A percentile compares a stretch with the other conserved stretches of the same genome.
These are phyloP conservation scores for Conus betulinus DNA, from an alignment of 1,140 invertebrate species.

Conservation along the genomic window DNA sequence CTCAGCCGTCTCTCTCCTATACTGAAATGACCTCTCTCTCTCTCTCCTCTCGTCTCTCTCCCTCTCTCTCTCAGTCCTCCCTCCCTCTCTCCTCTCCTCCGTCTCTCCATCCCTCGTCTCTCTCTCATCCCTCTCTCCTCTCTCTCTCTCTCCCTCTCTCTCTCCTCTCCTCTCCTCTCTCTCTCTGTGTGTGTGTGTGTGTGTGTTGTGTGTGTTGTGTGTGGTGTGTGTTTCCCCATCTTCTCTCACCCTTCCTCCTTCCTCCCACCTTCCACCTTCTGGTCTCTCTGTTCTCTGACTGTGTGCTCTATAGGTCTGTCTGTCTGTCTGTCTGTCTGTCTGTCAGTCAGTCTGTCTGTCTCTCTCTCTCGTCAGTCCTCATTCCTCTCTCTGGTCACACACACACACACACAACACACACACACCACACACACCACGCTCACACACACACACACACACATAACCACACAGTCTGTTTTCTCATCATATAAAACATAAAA, in stretches of 20 bases:
- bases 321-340: neutral
- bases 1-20: neutral
- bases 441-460: too few relatives aligned
- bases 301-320: neutral
- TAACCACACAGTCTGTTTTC: too few relatives aligned
- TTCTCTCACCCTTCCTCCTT: neutral
- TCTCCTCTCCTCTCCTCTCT: neutral
- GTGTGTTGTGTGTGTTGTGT: too few relatives aligned
- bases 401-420: too few relatives aligned
- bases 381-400: too few relatives aligned
- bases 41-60: neutral
- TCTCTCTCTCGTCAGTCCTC: too few relatives aligned
- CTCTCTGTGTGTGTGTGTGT: too few relatives aligned
- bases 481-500: too few relatives aligned
- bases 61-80: neutral
- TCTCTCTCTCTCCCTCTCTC: neutral
- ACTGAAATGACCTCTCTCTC: too few relatives aligned
- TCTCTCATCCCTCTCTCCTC: neutral
- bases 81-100: neutral
- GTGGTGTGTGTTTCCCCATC: neutral
- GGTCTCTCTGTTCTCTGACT: neutral
- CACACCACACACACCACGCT: too few relatives aligned
- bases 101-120: neutral
- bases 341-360: neutral
- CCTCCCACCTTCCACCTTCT: neutral